phyloP scores from a whole-genome alignment of 1,140 invertebrate genomes.

The Bradysia coprophila region DNA sequence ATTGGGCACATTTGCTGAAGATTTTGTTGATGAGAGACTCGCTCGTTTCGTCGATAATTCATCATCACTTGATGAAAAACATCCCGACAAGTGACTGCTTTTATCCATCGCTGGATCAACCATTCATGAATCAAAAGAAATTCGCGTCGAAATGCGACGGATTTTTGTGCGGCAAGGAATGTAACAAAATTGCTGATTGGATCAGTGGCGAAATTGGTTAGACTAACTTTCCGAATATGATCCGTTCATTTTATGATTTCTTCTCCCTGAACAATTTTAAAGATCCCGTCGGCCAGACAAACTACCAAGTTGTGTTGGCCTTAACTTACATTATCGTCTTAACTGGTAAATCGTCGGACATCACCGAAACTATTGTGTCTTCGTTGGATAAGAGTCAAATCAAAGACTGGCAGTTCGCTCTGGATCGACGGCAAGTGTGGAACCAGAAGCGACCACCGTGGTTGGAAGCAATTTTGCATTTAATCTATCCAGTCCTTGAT shows the following conservation, averaged over 20 bases:
- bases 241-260: background rate
- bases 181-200: conserved; percentile 9
- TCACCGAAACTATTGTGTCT: conserved; percentile 36
- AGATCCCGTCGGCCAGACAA: conserved; percentile 21
- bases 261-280: background rate
- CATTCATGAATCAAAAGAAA: conserved; percentile 12
- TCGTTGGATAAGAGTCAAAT: conserved; percentile 34
- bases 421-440: conserved; percentile 61
- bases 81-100: conserved; percentile 21
- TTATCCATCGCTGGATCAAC: conserved; percentile 17
- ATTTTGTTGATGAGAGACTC: conserved; percentile 46
- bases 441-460: conserved; percentile 53
- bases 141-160: conserved; percentile 30
- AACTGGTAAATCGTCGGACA: conserved; percentile 36
- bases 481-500: conserved; percentile 34
- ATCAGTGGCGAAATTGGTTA: background rate
- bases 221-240: background rate
- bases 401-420: conserved; percentile 39
- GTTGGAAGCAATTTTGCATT: conserved; percentile 44
- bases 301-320: conserved; percentile 31
- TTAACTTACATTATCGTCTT: conserved; percentile 34
- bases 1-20: conserved; percentile 52
- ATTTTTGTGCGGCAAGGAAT: conserved; percentile 39
- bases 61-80: conserved; percentile 21
- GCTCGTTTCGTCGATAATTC: conserved; percentile 24